Evolutionary conservation across 64 coral and sea anemone species (phyloP).

Genomic region (Montipora capricornis): DNA sequence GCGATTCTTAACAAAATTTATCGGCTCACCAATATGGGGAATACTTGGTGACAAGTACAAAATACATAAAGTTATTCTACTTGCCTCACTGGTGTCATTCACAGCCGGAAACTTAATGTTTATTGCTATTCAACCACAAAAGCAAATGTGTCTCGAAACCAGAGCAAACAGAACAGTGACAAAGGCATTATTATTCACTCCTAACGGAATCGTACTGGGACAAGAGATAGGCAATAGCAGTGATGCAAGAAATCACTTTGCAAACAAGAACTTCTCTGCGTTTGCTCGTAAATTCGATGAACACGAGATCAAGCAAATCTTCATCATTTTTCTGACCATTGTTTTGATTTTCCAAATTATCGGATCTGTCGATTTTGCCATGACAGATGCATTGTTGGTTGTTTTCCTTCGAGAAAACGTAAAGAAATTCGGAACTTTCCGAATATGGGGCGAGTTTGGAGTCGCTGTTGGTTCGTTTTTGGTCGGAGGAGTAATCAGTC

Average conservation of each 20-base stretch:
- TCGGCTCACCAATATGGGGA: too few relatives aligned
- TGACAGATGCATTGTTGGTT: constrained; percentile 55
- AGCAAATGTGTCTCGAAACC: constrained; percentile 52
- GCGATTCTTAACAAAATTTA: too few relatives aligned
- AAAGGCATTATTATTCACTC: constrained; percentile 29
- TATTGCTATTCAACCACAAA: constrained; percentile 55
- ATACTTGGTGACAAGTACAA: too few relatives aligned
- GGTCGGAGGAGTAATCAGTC: constrained; percentile 62
- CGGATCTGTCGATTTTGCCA: constrained; percentile 42
- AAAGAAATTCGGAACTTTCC: constrained; percentile 49
- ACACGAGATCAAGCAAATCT: not conserved
- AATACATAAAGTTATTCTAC: too few relatives aligned
- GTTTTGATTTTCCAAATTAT: constrained; percentile 27
- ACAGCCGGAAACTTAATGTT: too few relatives aligned
- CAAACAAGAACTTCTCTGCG: not conserved
- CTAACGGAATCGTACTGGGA: not conserved
- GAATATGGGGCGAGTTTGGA: constrained; percentile 67
- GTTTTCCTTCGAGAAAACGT: constrained; percentile 37
- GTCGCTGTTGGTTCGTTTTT: constrained; percentile 47
- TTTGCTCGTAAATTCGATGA: constrained; percentile 19
- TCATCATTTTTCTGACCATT: constrained; percentile 31
- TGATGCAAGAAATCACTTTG: not conserved
- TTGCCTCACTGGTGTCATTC: too few relatives aligned
- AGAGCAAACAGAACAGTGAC: constrained; percentile 33
- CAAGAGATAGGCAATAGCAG: not conserved